Percentiles rank a stretch among this genome's conserved stretches.
Conservation (phyloP, 2,888 invertebrate species). For the Teleogryllus oceanicus region DNA sequence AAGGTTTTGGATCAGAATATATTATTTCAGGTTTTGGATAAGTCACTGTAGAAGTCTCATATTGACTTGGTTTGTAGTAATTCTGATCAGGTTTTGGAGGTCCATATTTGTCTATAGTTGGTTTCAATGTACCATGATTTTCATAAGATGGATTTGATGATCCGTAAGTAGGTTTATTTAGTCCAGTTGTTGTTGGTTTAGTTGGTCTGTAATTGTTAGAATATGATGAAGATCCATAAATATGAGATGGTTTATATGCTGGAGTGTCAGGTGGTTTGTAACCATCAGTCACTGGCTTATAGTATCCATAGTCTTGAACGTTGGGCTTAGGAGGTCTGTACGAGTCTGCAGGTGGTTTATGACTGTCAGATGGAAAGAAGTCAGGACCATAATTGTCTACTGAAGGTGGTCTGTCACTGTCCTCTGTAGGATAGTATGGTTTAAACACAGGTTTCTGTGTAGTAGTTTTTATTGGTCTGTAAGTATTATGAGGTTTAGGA, state of each 20-base stretch:
- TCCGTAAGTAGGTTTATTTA: too few relatives aligned
- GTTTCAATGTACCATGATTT: background rate
- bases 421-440: background rate
- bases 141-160: too few relatives aligned
- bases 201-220: background rate
- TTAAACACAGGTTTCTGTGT: constrained; percentile 9
- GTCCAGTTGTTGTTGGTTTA: background rate
- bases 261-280: background rate
- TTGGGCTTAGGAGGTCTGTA: background rate
- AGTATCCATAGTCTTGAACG: background rate
- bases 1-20: background rate
- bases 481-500: background rate
- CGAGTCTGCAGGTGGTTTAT: background rate
- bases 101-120: background rate
- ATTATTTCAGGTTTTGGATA: background rate
- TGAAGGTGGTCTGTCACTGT: background rate
- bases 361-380: background rate
- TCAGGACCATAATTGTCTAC: background rate
- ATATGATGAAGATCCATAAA: background rate
- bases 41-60: background rate
- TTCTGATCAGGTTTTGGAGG: background rate
- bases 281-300: background rate
- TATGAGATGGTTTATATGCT: background rate
- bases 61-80: background rate
- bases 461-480: constrained; percentile 12